Evolutionary conservation across 2,113 vertebrate genomes (phyloP).

Genomic region (Hystrix cristata): DNA sequence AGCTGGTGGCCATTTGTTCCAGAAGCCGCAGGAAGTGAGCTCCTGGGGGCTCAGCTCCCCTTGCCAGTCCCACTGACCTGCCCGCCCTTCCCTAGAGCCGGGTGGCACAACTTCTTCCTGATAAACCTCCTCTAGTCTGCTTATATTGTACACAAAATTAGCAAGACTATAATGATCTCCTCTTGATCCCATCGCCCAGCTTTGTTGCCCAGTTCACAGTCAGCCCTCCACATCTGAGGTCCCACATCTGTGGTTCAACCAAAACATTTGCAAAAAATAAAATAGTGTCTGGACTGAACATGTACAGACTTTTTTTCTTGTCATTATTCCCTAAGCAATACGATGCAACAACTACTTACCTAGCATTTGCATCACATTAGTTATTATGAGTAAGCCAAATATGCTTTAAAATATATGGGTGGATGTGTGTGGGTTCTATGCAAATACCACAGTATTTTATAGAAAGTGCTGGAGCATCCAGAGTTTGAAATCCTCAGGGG

Average conservation of each 20-base stretch:
- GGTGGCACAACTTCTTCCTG: background rate
- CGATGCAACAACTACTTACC: background rate
- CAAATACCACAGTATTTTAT: background rate
- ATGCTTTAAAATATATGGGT: background rate
- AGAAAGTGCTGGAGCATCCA: background rate
- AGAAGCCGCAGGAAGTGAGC: background rate
- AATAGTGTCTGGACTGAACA: background rate
- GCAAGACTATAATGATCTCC: background rate
- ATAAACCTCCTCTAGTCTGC: background rate
- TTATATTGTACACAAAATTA: background rate
- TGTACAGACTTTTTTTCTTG: background rate
- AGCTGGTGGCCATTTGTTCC: background rate
- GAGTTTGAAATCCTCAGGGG: background rate
- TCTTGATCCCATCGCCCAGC: background rate
- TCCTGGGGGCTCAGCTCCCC: background rate
- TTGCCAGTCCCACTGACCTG: background rate
- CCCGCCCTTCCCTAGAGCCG: background rate
- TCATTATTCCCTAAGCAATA: background rate
- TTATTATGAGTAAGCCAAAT: background rate
- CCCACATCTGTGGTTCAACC: background rate
- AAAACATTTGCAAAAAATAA: background rate
- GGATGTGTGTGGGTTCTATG: background rate
- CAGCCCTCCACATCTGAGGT: background rate
- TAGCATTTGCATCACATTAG: background rate
- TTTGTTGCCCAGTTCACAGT: background rate